These are phyloP conservation scores for Drepana arcuata DNA, from an alignment of 1,140 invertebrate species.

Conservation along the genomic window DNA sequence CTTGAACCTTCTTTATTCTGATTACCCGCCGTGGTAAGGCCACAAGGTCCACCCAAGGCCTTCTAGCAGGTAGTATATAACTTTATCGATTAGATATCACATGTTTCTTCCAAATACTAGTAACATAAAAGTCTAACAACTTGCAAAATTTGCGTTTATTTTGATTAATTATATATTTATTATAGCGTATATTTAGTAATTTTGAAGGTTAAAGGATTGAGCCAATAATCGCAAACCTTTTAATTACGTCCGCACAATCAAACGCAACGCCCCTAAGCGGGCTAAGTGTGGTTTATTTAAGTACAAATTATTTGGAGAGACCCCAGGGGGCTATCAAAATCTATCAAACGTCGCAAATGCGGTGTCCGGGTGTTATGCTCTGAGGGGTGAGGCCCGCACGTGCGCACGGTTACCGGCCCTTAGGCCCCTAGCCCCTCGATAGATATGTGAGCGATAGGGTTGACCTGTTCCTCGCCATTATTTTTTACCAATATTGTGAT, in stretches of 20 bases:
- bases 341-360: slow-evolving; percentile 46
- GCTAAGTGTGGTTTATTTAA: slow-evolving; percentile 58
- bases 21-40: no score
- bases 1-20: no score
- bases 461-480: slow-evolving; percentile 49
- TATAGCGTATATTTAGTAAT: no score
- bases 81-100: no score
- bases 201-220: background rate
- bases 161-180: no score
- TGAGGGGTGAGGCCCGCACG: slow-evolving; percentile 24
- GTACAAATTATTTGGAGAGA: slow-evolving; percentile 46
- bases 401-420: slow-evolving; percentile 47
- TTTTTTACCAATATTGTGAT: no score
- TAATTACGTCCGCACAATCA: slow-evolving; percentile 30
- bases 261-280: slow-evolving; percentile 21
- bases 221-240: slow-evolving; percentile 5
- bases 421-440: slow-evolving; percentile 15
- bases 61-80: no score
- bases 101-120: no score
- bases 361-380: slow-evolving; percentile 27
- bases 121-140: no score
- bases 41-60: no score
- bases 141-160: no score
- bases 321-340: slow-evolving; percentile 37
- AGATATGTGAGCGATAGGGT: slow-evolving; percentile 36